Percentiles rank a stretch among this genome's conserved stretches.
These are phyloP conservation scores for Oreochromis tanganicae DNA, from an alignment of 2,113 vertebrate species.

Conservation along the genomic window DNA sequence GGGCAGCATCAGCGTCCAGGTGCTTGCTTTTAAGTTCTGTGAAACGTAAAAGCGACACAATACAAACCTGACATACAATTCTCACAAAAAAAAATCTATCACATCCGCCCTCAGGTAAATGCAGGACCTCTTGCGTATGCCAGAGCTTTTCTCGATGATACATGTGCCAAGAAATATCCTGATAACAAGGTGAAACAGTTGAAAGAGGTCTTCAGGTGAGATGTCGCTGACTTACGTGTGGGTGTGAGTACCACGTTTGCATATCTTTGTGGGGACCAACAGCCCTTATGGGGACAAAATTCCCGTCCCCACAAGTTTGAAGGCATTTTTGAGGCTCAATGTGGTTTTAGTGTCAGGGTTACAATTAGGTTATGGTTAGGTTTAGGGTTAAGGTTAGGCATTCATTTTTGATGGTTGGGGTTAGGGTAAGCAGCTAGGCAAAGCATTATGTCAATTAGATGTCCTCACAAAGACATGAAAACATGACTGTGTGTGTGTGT, in stretches of 20 bases:
- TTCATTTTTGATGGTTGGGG: background rate
- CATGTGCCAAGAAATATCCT: constrained; percentile 88
- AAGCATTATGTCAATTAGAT: background rate
- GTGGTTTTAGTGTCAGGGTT: background rate
- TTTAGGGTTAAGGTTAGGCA: background rate
- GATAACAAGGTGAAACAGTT: constrained; percentile 97
- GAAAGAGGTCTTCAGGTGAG: constrained; percentile 95
- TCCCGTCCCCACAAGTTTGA: background rate
- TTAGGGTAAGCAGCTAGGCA: background rate
- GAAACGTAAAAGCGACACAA: background rate
- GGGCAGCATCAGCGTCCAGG: constrained; percentile 97
- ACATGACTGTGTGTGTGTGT: background rate
- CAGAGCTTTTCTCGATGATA: constrained; percentile 91
- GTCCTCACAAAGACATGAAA: background rate
- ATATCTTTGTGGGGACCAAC: background rate
- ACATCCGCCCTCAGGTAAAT: constrained; percentile 79
- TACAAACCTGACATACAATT: background rate
- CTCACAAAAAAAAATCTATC: background rate
- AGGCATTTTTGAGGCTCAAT: background rate
- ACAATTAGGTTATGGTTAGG: background rate
- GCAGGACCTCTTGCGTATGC: constrained; percentile 94
- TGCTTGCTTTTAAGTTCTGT: constrained; percentile 37
- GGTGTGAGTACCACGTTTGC: background rate
- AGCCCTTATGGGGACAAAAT: background rate
- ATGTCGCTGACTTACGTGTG: background rate